Evolutionary conservation across 2,113 vertebrate species (phyloP), one percentile per base, ranked within the genome.

Genomic region (Malaclemys terrapin): DNA sequence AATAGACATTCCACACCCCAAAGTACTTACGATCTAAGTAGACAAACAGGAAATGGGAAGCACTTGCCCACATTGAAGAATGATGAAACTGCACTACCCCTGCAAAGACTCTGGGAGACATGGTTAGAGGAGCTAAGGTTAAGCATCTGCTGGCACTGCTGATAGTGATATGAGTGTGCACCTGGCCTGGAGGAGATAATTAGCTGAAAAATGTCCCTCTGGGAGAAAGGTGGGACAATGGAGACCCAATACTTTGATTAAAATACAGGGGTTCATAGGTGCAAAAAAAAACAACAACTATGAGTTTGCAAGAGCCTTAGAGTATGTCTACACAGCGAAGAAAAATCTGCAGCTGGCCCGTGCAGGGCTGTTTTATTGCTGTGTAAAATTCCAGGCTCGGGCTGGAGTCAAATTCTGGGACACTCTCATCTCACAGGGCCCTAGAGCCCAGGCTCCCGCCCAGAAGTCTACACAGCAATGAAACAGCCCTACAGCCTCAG

Each of bases 1-100:
- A 93, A 50, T 79, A 42, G 93, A 80, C 88, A 95, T 95, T 96
- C 92, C 69, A 59, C 92, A 90, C 84, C 94, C 94, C 75, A 59
- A 90, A 97, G 95, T 91, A 38, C 79, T 91, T 84, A 87, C 14
- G 88, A 85, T 54, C 59, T 95, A 91, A 75, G 76, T 84, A 97
- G 97, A 93, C 84, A 90, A 93, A 90, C 53, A 38, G 1, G n/a
- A 95, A 52, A 85, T 89, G 92, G 57, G 42, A 38, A 38, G 65
- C 35, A 20, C 65, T 38, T 72, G 59, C n/a, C 17, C 65, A 86
- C 85, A 76, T 2, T 52, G 24, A 90, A 89, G 83, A 94, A 91
- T 29, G 91, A 22, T 81, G 75, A 87, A 85, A 65, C 53, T 72
- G 31, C 89, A 29, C 53, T 89, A 69, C 9, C 20, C n/a, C n/a